Evolutionary conservation across 2,113 vertebrate genomes (phyloP).

Genomic region (Sturnira hondurensis): DNA sequence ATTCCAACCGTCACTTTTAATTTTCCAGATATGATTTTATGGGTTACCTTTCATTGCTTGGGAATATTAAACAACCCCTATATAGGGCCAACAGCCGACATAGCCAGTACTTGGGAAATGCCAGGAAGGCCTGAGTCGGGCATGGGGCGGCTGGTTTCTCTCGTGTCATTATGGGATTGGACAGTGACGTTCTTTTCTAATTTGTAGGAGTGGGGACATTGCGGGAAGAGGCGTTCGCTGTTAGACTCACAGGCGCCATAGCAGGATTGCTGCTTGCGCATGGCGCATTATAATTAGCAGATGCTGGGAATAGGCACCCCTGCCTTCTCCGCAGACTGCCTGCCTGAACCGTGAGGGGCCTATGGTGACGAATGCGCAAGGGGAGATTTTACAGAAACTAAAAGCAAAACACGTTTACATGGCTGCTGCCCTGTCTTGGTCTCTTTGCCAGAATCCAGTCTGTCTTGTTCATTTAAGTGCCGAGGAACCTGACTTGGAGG

Average conservation of each 20-base stretch:
- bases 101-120: background rate
- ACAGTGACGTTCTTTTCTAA: background rate
- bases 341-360: background rate
- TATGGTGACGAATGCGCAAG: background rate
- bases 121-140: accelerated
- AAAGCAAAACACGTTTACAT: background rate
- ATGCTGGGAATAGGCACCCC: background rate
- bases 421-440: background rate
- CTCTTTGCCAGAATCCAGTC: background rate
- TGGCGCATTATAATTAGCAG: background rate
- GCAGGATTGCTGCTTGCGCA: background rate
- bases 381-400: background rate
- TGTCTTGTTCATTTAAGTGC: background rate
- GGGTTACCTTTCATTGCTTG: conserved; percentile 38
- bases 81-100: background rate
- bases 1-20: conserved; percentile 56
- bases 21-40: conserved; percentile 63
- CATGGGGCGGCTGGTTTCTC: background rate
- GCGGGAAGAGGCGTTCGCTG: background rate
- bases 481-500: background rate
- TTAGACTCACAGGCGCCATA: background rate
- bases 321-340: background rate
- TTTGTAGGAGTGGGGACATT: background rate
- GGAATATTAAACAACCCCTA: conserved; percentile 48
- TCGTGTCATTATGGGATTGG: background rate